Conservation (phyloP, 30 jellyfish, hydroid and myxozoan species). For the Nemopilema nomurai region DNA sequence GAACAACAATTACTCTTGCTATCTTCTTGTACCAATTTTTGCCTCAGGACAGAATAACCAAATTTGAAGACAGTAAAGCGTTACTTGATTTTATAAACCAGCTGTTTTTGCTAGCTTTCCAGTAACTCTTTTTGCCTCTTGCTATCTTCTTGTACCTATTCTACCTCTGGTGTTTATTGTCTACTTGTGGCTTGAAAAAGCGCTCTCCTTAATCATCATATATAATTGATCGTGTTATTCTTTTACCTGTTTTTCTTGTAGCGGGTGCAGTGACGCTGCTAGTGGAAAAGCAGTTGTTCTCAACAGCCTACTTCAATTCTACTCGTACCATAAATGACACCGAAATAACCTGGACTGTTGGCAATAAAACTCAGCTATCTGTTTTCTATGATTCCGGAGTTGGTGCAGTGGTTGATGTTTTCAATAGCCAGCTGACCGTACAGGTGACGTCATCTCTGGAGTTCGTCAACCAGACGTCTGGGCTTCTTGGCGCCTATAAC, state of each 20-base stretch:
- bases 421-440: background rate
- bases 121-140: too few species aligned
- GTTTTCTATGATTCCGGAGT: constrained; percentile 24
- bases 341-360: background rate
- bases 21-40: too few species aligned
- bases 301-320: constrained; percentile 1
- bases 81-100: too few species aligned
- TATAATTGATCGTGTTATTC: too few species aligned
- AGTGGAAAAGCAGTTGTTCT: background rate
- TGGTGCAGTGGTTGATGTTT: constrained; percentile 4
- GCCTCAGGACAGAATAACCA: too few species aligned
- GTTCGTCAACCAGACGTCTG: constrained; percentile 18
- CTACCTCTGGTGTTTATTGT: too few species aligned
- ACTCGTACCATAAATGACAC: constrained; percentile 4
- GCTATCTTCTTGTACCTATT: too few species aligned
- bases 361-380: constrained; percentile 11
- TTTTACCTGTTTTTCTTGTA: background rate
- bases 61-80: too few species aligned
- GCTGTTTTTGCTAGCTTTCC: too few species aligned
- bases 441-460: background rate
- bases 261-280: constrained; percentile 10
- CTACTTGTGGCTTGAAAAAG: too few species aligned
- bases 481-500: constrained; percentile 23
- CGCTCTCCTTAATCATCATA: too few species aligned
- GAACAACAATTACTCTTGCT: too few species aligned